phyloP scores from a whole-genome alignment of 2,797 vertebrate genomes.

The Thripadectes ignobilis region DNA sequence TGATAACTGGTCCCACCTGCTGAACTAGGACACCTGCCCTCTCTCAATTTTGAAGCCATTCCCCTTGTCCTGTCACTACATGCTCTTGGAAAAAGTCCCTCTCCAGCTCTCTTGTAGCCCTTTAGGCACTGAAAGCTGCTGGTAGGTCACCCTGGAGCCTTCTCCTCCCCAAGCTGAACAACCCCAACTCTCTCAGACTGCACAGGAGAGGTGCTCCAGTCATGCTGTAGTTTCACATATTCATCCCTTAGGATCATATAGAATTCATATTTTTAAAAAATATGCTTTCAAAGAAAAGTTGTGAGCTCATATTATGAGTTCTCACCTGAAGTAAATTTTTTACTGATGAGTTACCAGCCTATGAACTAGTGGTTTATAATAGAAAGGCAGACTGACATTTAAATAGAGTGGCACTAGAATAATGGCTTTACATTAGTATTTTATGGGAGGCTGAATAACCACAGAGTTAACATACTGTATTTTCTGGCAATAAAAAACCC shows the following conservation, averaged over 20 bases:
- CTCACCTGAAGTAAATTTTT: conserved; percentile 11
- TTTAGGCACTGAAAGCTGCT: background rate
- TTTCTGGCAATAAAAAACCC: conserved; percentile 49
- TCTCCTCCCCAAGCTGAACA: background rate
- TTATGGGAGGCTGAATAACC: conserved; percentile 45
- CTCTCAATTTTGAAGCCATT: background rate
- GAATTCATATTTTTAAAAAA: background rate
- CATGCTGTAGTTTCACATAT: background rate
- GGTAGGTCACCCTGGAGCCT: background rate
- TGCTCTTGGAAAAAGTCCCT: background rate
- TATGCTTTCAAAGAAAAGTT: background rate
- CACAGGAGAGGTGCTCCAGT: background rate
- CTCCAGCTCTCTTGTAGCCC: background rate
- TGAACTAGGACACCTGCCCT: too few relatives aligned
- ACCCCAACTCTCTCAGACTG: background rate
- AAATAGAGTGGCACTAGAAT: conserved; percentile 38
- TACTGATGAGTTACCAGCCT: conserved; percentile 43
- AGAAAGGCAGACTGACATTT: conserved; percentile 62
- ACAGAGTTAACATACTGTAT: conserved; percentile 49
- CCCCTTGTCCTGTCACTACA: background rate
- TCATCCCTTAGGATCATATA: background rate
- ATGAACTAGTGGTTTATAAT: conserved; percentile 33
- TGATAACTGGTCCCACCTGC: too few relatives aligned
- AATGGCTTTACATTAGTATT: conserved; percentile 52
- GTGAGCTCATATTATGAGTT: background rate